These are phyloP conservation scores for Latrodectus elegans DNA, from an alignment of 2,888 invertebrate genomes.

Conservation along the genomic window DNA sequence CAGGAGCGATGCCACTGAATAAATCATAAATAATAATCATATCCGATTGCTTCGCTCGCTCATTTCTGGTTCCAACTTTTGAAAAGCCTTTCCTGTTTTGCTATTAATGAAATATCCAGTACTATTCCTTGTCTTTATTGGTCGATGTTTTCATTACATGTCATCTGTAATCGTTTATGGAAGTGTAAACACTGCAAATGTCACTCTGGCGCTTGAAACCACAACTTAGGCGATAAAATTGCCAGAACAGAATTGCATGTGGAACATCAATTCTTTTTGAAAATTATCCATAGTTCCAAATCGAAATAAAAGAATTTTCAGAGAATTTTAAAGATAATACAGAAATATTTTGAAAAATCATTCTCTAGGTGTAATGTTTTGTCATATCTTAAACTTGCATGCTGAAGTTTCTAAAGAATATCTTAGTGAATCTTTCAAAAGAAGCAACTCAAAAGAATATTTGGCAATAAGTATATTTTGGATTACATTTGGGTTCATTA, in stretches of 20 bases:
- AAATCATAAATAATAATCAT: constrained; percentile 20
- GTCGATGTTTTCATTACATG: constrained; percentile 65
- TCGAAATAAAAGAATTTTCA: neutral
- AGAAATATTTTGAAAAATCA: neutral
- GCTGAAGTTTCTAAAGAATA: too few species aligned
- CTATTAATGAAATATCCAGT: constrained; percentile 54
- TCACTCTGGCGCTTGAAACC: neutral
- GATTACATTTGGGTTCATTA: too few species aligned
- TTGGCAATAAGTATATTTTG: too few species aligned
- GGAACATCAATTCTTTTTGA: neutral
- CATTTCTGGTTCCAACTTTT: constrained; percentile 37
- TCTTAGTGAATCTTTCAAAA: too few species aligned
- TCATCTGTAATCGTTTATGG: constrained; percentile 64
- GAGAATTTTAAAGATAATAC: neutral
- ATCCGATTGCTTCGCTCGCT: constrained; percentile 42
- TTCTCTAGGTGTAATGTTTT: neutral
- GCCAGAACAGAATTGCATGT: neutral
- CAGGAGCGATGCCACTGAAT: neutral
- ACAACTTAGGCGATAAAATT: neutral
- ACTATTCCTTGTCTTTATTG: constrained; percentile 60
- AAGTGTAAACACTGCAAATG: constrained; percentile 33
- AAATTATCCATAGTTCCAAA: neutral
- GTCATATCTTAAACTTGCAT: too few species aligned
- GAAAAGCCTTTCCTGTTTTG: constrained; percentile 50
- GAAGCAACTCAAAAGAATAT: too few species aligned